These are phyloP conservation scores for Meiosimyza platycephala DNA, from an alignment of 2,888 invertebrate species.

Conservation along the genomic window DNA sequence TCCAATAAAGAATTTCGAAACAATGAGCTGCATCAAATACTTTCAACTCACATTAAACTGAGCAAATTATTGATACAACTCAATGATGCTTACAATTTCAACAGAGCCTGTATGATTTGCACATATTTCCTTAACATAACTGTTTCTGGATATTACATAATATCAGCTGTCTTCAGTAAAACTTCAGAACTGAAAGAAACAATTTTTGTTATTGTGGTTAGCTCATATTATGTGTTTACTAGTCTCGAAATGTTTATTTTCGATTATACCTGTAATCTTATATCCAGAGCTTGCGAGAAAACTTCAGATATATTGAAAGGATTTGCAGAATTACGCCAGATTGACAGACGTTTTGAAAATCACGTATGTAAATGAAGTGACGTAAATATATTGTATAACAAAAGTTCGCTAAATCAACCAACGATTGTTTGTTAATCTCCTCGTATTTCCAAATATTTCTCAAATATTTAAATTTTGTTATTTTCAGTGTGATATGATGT, in stretches of 20 bases:
- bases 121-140: not conserved
- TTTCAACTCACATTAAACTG: not conserved
- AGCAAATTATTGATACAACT: not conserved
- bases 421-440: too few relatives aligned
- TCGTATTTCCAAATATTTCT: too few relatives aligned
- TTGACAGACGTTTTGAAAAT: not conserved
- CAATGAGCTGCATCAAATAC: not conserved
- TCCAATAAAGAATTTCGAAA: too few relatives aligned
- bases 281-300: not conserved
- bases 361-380: too few relatives aligned
- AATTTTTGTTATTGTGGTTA: not conserved
- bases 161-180: not conserved
- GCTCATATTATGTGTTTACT: not conserved
- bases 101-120: not conserved
- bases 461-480: too few relatives aligned
- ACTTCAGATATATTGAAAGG: not conserved
- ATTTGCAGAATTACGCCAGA: not conserved
- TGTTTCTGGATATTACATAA: not conserved
- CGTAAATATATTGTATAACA: too few relatives aligned
- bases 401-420: too few relatives aligned
- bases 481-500: too few relatives aligned
- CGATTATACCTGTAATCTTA: not conserved
- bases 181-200: too few relatives aligned
- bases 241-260: slow-evolving; percentile 2
- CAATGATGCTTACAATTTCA: not conserved